phyloP scores from a whole-genome alignment of 2,888 invertebrate species.

The Bugula neritina region DNA sequence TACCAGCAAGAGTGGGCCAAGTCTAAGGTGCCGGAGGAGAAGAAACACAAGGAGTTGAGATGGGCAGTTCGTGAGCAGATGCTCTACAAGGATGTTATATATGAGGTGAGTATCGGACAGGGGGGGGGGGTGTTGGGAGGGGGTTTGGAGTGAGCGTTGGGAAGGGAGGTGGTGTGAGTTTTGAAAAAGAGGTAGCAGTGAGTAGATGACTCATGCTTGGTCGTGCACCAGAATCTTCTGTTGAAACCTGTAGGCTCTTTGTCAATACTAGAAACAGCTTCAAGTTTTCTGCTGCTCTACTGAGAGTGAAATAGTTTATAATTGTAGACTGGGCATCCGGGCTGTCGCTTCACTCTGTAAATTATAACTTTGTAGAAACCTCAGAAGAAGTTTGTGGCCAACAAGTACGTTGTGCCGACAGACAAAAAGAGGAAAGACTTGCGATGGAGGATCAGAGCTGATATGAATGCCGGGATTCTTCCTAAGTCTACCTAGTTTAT shows the following conservation, averaged over 20 bases:
- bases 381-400: constrained; percentile 43
- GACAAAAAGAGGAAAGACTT: constrained; percentile 48
- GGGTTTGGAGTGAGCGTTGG: neutral
- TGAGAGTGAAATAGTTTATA: too few species aligned
- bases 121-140: neutral
- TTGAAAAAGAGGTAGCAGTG: too few species aligned
- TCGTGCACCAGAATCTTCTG: too few species aligned
- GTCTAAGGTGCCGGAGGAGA: constrained; percentile 49
- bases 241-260: too few species aligned
- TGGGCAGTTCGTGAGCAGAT: constrained; percentile 51
- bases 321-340: too few species aligned
- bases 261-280: too few species aligned
- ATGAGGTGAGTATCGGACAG: constrained; percentile 38
- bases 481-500: constrained; percentile 32
- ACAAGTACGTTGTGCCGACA: constrained; percentile 48
- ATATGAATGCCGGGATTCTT: constrained; percentile 45
- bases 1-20: constrained; percentile 44
- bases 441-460: constrained; percentile 49
- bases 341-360: too few species aligned
- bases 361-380: constrained; percentile 45
- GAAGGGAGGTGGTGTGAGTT: neutral
- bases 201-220: too few species aligned
- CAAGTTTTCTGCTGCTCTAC: too few species aligned
- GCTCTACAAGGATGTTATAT: constrained; percentile 46
- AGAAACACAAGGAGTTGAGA: constrained; percentile 45